These are phyloP conservation scores for Hippocampus guttulatus DNA, from an alignment of 2,113 vertebrate species.

Conservation along the genomic window DNA sequence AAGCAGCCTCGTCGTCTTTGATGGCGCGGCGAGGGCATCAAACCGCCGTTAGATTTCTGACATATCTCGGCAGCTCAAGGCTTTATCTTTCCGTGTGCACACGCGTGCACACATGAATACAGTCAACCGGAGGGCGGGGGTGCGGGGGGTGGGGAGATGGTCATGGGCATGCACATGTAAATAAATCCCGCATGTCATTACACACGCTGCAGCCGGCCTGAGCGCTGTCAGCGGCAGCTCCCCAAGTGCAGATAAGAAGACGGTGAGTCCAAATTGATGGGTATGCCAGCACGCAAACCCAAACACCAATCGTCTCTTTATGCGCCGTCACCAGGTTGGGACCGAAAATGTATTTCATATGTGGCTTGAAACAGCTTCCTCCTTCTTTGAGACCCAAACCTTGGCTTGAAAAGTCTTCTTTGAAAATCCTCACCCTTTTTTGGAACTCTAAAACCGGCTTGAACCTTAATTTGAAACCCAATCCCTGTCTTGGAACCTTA, in stretches of 20 bases:
- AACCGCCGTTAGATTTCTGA: constrained; percentile 53
- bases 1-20: constrained; percentile 60
- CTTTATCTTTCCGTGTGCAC: constrained; percentile 42
- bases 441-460: no score
- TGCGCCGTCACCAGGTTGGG: constrained; percentile 4
- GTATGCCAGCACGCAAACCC: constrained; percentile 47
- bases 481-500: no score
- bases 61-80: constrained; percentile 54
- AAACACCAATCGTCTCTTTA: constrained; percentile 22
- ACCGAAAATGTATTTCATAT: not conserved
- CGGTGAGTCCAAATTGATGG: constrained; percentile 36
- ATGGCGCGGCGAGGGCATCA: constrained; percentile 59
- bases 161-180: constrained; percentile 31
- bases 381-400: no score
- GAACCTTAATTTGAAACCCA: no score
- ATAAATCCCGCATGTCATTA: constrained; percentile 39
- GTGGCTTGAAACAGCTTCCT: no score
- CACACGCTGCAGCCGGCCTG: constrained; percentile 17
- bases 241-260: constrained; percentile 49
- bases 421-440: no score
- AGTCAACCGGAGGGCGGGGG: not conserved
- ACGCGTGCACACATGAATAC: constrained; percentile 14
- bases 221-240: constrained; percentile 46
- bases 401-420: no score
- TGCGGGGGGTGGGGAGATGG: not conserved